Conservation (phyloP, 1,140 invertebrate genomes). For the Drosophila obscura region DNA sequence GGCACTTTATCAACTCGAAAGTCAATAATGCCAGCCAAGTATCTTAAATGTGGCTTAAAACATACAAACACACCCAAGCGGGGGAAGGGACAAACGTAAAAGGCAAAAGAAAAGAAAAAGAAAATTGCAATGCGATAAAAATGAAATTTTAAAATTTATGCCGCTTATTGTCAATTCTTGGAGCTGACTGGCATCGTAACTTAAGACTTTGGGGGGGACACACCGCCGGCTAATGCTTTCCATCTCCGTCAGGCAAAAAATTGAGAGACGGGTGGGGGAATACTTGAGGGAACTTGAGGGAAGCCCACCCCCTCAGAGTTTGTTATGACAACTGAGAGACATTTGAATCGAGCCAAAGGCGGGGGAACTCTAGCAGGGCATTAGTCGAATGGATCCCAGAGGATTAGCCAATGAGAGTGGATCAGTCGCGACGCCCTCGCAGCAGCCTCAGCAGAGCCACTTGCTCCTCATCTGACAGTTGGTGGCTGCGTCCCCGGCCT, state of each 20-base stretch:
- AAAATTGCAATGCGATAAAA: constrained; percentile 81
- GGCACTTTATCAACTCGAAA: constrained; percentile 82
- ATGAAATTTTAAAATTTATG: constrained; percentile 82
- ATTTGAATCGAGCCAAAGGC: constrained; percentile 65
- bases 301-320: constrained; percentile 40
- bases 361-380: constrained; percentile 62
- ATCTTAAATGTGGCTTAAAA: constrained; percentile 78
- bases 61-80: constrained; percentile 10
- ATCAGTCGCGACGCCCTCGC: constrained; percentile 15
- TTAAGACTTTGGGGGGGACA: constrained; percentile 44
- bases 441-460: constrained; percentile 5
- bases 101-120: constrained; percentile 13
- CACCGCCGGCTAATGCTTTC: constrained; percentile 52
- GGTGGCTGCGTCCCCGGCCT: constrained; percentile 29
- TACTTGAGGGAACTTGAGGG: constrained; percentile 6
- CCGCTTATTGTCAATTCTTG: constrained; percentile 76
- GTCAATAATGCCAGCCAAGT: constrained; percentile 79
- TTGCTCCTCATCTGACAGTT: constrained; percentile 60
- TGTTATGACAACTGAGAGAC: constrained; percentile 79
- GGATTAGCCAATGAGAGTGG: constrained; percentile 65
- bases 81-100: not conserved
- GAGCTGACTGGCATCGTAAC: constrained; percentile 38
- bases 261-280: not conserved
- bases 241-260: constrained; percentile 5
- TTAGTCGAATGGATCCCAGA: constrained; percentile 77